phyloP scores from a whole-genome alignment of 1,140 invertebrate species.

The Drosophila novamexicana region DNA sequence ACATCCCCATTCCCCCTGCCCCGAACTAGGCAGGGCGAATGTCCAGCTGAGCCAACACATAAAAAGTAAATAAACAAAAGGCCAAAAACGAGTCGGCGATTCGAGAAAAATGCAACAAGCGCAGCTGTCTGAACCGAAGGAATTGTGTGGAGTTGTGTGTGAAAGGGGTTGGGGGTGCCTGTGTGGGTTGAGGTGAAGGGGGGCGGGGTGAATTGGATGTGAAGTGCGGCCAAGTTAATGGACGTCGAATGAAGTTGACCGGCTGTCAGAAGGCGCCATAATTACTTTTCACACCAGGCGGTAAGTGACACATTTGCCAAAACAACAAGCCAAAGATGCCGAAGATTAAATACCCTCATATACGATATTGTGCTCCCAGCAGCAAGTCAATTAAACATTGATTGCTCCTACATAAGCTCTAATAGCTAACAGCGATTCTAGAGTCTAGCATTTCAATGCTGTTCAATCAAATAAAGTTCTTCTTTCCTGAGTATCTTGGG shows the following conservation, averaged over 20 bases:
- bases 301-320: constrained; percentile 31
- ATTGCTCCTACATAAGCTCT: neutral
- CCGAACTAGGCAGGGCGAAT: constrained; percentile 15
- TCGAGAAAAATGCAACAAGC: constrained; percentile 48
- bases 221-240: constrained; percentile 76
- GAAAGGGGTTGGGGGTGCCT: neutral
- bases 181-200: neutral
- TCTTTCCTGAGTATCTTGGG: no score
- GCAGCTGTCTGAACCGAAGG: neutral
- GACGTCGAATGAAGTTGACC: constrained; percentile 74
- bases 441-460: no score
- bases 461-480: no score
- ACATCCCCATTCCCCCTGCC: neutral
- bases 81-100: constrained; percentile 27
- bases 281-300: constrained; percentile 77
- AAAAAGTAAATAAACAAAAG: constrained; percentile 68
- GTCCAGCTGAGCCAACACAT: constrained; percentile 72
- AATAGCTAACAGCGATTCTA: neutral
- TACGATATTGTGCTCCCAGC: no score
- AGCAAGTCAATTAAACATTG: no score
- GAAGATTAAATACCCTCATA: neutral
- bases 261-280: constrained; percentile 78
- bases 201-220: constrained; percentile 17
- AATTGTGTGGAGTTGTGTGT: neutral
- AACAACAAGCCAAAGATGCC: constrained; percentile 14